A percentile compares a stretch with the other conserved stretches of the same genome.
phyloP scores from a whole-genome alignment of 2,113 vertebrate genomes.

The Chaetodon auriga region DNA sequence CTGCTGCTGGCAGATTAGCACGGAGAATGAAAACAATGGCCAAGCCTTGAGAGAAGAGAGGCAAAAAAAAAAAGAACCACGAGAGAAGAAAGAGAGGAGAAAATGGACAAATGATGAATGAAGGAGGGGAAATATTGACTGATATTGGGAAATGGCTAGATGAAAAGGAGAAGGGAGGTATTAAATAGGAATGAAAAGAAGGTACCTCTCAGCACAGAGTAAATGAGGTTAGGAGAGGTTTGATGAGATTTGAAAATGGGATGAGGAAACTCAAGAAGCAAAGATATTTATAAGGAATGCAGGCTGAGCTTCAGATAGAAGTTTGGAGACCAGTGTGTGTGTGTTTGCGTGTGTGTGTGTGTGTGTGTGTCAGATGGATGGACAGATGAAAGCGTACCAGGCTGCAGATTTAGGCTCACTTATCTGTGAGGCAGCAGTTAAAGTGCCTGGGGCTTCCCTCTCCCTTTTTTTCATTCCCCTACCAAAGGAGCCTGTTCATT shows the following conservation, averaged over 20 bases:
- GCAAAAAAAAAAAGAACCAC: neutral
- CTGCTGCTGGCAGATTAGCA: slow-evolving; percentile 79
- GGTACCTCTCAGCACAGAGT: slow-evolving; percentile 34
- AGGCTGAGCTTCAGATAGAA: slow-evolving; percentile 35
- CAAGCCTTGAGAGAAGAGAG: slow-evolving; percentile 62
- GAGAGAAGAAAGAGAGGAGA: slow-evolving; percentile 30
- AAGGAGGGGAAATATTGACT: slow-evolving; percentile 47
- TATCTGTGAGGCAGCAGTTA: slow-evolving; percentile 63
- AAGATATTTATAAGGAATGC: slow-evolving; percentile 41
- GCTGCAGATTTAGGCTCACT: slow-evolving; percentile 56
- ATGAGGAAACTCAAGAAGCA: slow-evolving; percentile 39
- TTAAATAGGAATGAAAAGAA: slow-evolving; percentile 47
- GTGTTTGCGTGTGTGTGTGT: slow-evolving; percentile 1
- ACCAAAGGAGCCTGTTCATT: slow-evolving; percentile 53
- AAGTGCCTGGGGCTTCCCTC: slow-evolving; percentile 57
- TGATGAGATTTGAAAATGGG: slow-evolving; percentile 64
- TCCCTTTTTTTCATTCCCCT: slow-evolving; percentile 22
- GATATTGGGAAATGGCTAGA: slow-evolving; percentile 43
- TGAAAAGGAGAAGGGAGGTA: slow-evolving; percentile 24
- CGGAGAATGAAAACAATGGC: slow-evolving; percentile 71
- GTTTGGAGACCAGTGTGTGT: slow-evolving; percentile 20
- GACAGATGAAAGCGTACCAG: slow-evolving; percentile 57
- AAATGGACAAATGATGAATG: slow-evolving; percentile 48
- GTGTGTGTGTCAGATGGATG: slow-evolving; percentile 38
- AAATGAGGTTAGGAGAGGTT: slow-evolving; percentile 58